A percentile compares a stretch with the other conserved stretches of the same genome.
Conservation (phyloP, 2,797 vertebrate species). For the Brotogeris chrysoptera region DNA sequence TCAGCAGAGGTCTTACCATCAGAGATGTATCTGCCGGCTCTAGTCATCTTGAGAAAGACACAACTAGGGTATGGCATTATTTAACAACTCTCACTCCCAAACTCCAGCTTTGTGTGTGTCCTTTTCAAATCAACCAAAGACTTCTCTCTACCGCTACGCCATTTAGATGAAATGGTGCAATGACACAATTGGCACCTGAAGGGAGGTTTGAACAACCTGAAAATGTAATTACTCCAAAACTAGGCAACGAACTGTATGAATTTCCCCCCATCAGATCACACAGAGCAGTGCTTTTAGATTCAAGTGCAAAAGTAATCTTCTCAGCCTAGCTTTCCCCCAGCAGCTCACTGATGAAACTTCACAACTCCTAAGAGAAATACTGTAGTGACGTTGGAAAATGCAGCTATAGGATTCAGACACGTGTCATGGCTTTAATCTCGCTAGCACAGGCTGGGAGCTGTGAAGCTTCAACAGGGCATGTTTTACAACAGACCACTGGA, state of each 20-base stretch:
- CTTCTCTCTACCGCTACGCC: neutral
- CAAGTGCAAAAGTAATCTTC: neutral
- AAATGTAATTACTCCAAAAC: neutral
- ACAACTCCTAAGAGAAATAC: neutral
- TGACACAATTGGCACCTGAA: neutral
- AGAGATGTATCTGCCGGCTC: neutral
- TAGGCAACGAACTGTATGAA: neutral
- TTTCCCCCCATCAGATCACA: neutral
- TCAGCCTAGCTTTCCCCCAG: neutral
- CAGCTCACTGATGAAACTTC: neutral
- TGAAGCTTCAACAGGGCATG: neutral
- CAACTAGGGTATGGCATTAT: neutral
- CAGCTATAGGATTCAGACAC: neutral
- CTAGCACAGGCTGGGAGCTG: neutral
- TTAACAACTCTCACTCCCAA: neutral
- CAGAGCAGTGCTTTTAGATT: neutral
- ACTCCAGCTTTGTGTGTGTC: neutral
- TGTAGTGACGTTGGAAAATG: neutral
- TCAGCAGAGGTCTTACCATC: neutral
- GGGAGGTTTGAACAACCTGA: neutral
- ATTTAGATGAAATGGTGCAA: neutral
- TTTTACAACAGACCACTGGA: neutral
- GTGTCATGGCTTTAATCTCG: neutral
- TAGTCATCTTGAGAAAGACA: neutral
- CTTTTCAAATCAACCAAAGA: neutral